Evolutionary conservation across 2,113 vertebrate genomes (phyloP), one percentile per base, ranked within the genome.

Genomic region (Chamaetylas fuelleborni): DNA sequence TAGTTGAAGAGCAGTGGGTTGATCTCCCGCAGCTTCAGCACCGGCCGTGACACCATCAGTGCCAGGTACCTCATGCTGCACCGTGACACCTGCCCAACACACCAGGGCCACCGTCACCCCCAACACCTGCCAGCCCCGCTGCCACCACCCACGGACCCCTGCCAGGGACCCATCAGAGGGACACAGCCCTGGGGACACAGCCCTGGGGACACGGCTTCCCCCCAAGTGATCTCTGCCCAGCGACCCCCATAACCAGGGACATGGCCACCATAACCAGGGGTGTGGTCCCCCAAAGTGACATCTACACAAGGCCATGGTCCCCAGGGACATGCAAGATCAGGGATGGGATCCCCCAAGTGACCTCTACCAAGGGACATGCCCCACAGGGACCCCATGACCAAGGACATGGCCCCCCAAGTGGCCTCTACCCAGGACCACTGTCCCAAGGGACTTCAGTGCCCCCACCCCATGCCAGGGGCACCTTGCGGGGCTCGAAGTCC

Each of bases 1-100:
- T 99, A 99, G 98, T 99, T 99, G 97, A 99, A 99, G 26, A 99
- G 98, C 95, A 99, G 97, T 0, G 99, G 99, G 97, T 99, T 99
- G 97, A 99, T 98, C 97, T 99, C 99, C 26, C 98, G 98, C 86
- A 99, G 97, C 86, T 98, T 99, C 93, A 99, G 98, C 88, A 99
- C 99, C 0, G 99, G 99, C 42, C 99, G 98, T 0, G 99, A 96
- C 89, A 99, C 97, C 99, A 99, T 99, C 94, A 99, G 98, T 3
- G 98, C 97, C 95, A 99, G 97, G 97, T 99, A 99, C 29, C 99
- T 98, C 98, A 99, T 97, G 74, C 99, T 99, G 67, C 99, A 98
- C 40, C 99, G 99, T 6, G 99, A 99, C 69, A 99, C 99, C 99
- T 99, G 96, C 85, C 28, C 54, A 0, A 6, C 91, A 3, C 6